phyloP scores from a whole-genome alignment of 2,113 vertebrate species.

The Puntigrus tetrazona region DNA sequence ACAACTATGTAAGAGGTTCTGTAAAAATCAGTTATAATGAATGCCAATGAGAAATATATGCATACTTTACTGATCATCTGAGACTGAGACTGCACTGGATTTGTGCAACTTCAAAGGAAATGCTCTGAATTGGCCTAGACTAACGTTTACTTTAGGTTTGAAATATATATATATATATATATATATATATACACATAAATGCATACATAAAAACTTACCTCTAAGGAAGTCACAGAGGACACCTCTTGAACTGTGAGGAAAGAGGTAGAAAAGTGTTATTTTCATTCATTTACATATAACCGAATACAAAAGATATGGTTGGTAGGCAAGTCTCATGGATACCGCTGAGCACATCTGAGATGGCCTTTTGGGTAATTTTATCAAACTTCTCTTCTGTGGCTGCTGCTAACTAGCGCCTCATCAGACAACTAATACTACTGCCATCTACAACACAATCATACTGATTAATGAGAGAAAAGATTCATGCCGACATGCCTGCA shows the following conservation, averaged over 20 bases:
- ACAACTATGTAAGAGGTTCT: background rate
- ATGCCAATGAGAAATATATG: background rate
- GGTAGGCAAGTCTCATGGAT: background rate
- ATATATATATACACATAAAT: slow-evolving; percentile 76
- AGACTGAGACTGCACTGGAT: background rate
- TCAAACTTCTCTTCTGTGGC: background rate
- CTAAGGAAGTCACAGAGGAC: slow-evolving; percentile 95
- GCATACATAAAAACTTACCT: too few relatives aligned
- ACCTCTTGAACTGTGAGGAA: slow-evolving; percentile 87
- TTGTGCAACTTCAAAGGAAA: background rate
- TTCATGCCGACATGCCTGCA: background rate
- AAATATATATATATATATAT: background rate
- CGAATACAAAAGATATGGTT: background rate
- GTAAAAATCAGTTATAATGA: background rate
- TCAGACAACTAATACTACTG: background rate
- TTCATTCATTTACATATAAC: background rate
- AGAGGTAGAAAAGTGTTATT: slow-evolving; percentile 45
- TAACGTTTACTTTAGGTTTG: background rate
- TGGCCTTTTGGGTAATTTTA: slow-evolving; percentile 15
- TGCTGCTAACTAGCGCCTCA: background rate
- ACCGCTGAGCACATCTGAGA: slow-evolving; percentile 32
- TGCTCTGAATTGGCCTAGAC: background rate
- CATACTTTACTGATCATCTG: background rate
- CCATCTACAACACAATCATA: background rate
- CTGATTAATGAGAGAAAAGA: background rate